Conservation (phyloP, 1,140 invertebrate species). For the Bombus balteatus region DNA sequence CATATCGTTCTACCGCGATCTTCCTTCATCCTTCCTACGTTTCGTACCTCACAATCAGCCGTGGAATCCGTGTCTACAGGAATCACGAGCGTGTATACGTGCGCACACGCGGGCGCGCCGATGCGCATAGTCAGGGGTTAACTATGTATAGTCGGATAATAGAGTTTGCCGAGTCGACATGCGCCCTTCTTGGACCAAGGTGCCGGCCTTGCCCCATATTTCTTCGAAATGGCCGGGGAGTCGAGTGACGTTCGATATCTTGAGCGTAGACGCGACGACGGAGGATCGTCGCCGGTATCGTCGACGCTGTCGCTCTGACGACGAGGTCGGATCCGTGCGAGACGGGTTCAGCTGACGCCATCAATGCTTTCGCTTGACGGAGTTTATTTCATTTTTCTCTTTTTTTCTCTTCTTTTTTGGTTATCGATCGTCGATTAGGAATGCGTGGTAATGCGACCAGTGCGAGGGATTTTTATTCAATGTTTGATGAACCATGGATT, state of each 20-base stretch:
- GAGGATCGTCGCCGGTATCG: constrained; percentile 32
- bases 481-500: not conserved
- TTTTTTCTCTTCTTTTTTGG: not conserved
- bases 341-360: not conserved
- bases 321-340: not conserved
- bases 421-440: constrained; percentile 11
- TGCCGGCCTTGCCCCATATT: constrained; percentile 71
- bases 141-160: constrained; percentile 69
- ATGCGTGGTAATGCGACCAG: not conserved
- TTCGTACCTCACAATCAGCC: not conserved
- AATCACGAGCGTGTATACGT: not conserved
- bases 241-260: constrained; percentile 70
- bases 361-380: not conserved
- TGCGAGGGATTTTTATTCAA: not conserved
- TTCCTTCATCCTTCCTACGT: constrained; percentile 19
- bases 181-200: constrained; percentile 71
- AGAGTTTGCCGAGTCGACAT: constrained; percentile 69
- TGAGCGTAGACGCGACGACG: constrained; percentile 49
- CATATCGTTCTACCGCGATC: not conserved
- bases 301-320: constrained; percentile 28
- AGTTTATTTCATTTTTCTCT: not conserved
- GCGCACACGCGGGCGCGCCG: not conserved
- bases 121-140: constrained; percentile 55
- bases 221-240: constrained; percentile 66
- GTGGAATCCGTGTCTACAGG: not conserved